These are phyloP conservation scores for Holcopasites calliopsidis DNA, from an alignment of 1,140 invertebrate genomes.

Conservation along the genomic window DNA sequence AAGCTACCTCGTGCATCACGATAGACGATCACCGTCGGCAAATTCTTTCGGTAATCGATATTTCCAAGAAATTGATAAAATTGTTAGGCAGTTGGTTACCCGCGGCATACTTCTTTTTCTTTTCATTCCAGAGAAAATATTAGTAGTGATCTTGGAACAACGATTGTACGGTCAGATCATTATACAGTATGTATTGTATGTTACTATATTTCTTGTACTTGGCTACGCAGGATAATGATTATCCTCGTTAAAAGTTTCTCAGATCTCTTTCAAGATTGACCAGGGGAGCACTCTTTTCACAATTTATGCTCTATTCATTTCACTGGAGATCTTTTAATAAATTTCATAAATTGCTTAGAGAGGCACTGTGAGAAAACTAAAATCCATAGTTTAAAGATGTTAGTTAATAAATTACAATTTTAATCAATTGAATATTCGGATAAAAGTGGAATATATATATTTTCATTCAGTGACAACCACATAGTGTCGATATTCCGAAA, in stretches of 20 bases:
- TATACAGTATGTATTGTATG: no score
- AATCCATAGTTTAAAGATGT: no score
- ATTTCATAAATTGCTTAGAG: no score
- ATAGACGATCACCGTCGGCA: neutral
- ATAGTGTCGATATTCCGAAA: conserved; percentile 27
- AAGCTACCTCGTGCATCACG: neutral
- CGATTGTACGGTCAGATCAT: neutral
- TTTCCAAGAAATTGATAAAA: neutral
- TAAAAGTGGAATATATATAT: no score
- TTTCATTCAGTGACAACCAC: no score
- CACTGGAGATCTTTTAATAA: no score
- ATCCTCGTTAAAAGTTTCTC: neutral
- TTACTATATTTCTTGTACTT: neutral
- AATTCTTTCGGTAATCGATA: conserved; percentile 27
- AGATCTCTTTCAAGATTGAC: neutral
- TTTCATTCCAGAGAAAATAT: neutral
- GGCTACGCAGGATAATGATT: no score
- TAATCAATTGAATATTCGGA: no score
- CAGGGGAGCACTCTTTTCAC: neutral
- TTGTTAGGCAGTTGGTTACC: neutral
- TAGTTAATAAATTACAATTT: no score
- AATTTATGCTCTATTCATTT: no score
- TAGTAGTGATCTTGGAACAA: no score
- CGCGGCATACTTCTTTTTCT: neutral
- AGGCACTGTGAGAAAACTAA: no score